Base-by-base conservation (phyloP, 2,888 invertebrate genomes). In the Hyppa rectilinea region DNA sequence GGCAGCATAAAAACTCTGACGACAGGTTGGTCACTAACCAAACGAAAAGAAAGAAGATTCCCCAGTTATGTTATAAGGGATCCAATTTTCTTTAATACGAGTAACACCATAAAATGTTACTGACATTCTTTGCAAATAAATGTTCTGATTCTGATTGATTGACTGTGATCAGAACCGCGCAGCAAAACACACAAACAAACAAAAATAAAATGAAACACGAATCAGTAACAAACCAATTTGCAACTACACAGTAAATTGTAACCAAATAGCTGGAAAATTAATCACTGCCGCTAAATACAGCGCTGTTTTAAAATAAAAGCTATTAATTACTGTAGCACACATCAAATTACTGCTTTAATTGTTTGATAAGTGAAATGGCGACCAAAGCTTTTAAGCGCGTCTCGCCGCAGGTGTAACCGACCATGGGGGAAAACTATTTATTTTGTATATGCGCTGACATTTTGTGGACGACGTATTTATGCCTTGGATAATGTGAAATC, bases 311-410 rank as follows among this genome's bases (percentile, higher is more conserved):
- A 76, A 74, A 66, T 75, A 55, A 58, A 67, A 61, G 64, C 71
- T 52, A 79, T 78, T 80, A 81, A 80, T 82, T 70, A 84, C 58
- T 64, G 75, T 74, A 67, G 71, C 75, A 82, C 76, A 81, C 80
- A 87, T 87, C 79, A 85, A 89, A 89, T 89, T 88, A 85, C 81
- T 80, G 72, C 78, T 78, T 82, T 91, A 91, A 92, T 91, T 89
- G 87, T 83, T 77, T 84, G 87, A 88, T 91, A 91, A 90, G 87
- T 89, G 90, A 89, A 82, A 78, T 76, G 76, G 67, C 77, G 84
- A 82, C 85, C 85, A 75, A 81, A 72, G 87, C 88, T 89, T 89
- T 90, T 85, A 89, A 86, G 74, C 82, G 77, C 75, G 71, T 81
- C 78, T 79, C 73, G 71, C 78, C 65, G 60, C 50, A 63, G 66